Evolutionary conservation across 2,113 vertebrate species (phyloP), one percentile per base, ranked within the genome.

Genomic region (Pelecanus crispus): DNA sequence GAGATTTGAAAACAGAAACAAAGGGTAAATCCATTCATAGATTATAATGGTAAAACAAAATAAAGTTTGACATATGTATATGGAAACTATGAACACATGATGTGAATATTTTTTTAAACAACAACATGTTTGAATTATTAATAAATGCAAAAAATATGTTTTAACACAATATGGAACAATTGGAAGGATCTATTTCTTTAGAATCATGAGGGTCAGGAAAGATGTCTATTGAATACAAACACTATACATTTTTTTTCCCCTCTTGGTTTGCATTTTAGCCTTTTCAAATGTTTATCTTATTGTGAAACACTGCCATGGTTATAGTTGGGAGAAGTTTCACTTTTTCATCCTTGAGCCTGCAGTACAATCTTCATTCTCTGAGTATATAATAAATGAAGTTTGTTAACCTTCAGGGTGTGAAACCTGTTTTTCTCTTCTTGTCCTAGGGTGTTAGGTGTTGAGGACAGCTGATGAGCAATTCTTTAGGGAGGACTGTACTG

Each of bases 1-100:
- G 97, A 97, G 87, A 95, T 89, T 91, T 97, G 84, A 97, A 94
- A 95, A 96, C 77, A 97, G 90, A 97, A 93, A 96, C 91, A 96
- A 97, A 95, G 94, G 92, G 83, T 95, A 96, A 94, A 96, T 86
- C 86, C 92, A 82, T 88, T 93, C 81, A 86, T 40, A 80, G 88
- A 89, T 84, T 95, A 89, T 88, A 90, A 93, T 55, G 92, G 61
- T 90, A 92, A 95, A 97, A 92, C 86, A 92, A 95, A 92, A 90
- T 94, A 94, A 95, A 96, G 61, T 95, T 97, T 93, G 92, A 81
- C 91, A 92, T 92, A 88, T 50, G 82, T 96, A 91, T 81, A 55
- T 74, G 78, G 86, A 95, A 92, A 96, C 92, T 93, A 83, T 86
- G 86, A 91, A 73, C 72, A 75, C 80, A 78, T 71, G 58, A 97